Percentiles rank a stretch among this genome's conserved stretches.
phyloP scores from a whole-genome alignment of 1,140 invertebrate genomes.

The Centruroides sculpturatus region DNA sequence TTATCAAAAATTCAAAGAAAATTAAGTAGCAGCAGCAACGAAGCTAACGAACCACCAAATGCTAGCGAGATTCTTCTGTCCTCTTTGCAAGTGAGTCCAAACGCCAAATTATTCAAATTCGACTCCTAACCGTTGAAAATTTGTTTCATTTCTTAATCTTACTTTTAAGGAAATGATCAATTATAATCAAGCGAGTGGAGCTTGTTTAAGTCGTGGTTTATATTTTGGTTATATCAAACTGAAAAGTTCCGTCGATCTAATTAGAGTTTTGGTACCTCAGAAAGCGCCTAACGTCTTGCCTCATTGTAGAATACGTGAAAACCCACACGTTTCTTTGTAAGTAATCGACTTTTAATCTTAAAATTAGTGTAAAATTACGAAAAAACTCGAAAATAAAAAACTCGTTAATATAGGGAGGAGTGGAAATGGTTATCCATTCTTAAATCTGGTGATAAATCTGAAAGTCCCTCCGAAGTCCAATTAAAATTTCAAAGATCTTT shows the following conservation, averaged over 20 bases:
- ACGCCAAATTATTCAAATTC: not conserved
- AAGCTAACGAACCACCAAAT: slow-evolving; percentile 44
- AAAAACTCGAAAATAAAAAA: not conserved
- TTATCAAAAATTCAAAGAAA: slow-evolving; percentile 49
- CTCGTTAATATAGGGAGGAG: slow-evolving; percentile 54
- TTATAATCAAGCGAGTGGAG: slow-evolving; percentile 74
- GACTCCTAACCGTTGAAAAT: not conserved
- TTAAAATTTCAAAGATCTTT: slow-evolving; percentile 25
- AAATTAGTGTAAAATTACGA: slow-evolving; percentile 3
- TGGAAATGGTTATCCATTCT: slow-evolving; percentile 50
- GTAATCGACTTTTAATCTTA: slow-evolving; percentile 20
- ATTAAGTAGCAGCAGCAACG: slow-evolving; percentile 14
- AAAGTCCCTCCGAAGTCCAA: slow-evolving; percentile 17
- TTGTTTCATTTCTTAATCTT: too few relatives aligned
- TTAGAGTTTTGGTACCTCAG: slow-evolving; percentile 79
- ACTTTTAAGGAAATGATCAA: slow-evolving; percentile 60
- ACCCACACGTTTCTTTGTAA: slow-evolving; percentile 88
- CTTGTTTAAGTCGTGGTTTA: slow-evolving; percentile 63
- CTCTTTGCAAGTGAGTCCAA: slow-evolving; percentile 46
- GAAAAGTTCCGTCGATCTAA: slow-evolving; percentile 83
- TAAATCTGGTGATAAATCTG: slow-evolving; percentile 8
- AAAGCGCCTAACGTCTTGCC: slow-evolving; percentile 85
- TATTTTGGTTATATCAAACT: slow-evolving; percentile 92
- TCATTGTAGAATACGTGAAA: slow-evolving; percentile 78
- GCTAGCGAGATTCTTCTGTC: slow-evolving; percentile 63